Evolutionary conservation across 2,113 vertebrate genomes (phyloP).

Genomic region (Pycnonotus jocosus): DNA sequence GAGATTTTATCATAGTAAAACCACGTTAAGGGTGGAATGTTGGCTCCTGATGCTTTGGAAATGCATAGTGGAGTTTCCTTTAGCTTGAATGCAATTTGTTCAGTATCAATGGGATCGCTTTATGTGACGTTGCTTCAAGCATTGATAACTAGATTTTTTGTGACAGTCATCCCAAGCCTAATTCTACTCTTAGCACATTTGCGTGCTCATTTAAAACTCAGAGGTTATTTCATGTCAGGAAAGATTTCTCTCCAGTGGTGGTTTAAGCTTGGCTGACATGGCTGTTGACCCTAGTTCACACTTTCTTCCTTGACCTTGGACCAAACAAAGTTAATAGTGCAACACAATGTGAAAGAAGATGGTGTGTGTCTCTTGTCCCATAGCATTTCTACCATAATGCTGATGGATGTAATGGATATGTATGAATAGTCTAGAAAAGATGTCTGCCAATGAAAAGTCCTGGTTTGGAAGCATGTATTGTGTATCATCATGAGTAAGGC

Average conservation of each 20-base stretch:
- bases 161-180: not conserved
- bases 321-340: not conserved
- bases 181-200: not conserved
- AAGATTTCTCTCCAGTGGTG: accelerated
- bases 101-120: not conserved
- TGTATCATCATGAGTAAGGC: not conserved
- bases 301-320: not conserved
- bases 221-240: not conserved
- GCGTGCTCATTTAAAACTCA: not conserved
- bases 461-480: not conserved
- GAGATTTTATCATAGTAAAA: not conserved
- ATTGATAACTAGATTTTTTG: not conserved
- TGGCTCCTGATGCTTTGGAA: not conserved
- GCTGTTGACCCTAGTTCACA: not conserved
- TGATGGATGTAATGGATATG: not conserved
- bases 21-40: not conserved
- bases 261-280: not conserved
- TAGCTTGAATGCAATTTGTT: not conserved
- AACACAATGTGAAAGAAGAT: not conserved
- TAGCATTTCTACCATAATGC: not conserved
- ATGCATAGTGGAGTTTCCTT: not conserved
- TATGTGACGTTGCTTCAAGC: not conserved
- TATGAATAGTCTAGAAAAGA: not conserved
- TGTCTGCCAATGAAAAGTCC: not conserved
- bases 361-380: not conserved